Evolutionary conservation across 2,888 invertebrate genomes (phyloP).

Genomic region (Synergus gifuensis): DNA sequence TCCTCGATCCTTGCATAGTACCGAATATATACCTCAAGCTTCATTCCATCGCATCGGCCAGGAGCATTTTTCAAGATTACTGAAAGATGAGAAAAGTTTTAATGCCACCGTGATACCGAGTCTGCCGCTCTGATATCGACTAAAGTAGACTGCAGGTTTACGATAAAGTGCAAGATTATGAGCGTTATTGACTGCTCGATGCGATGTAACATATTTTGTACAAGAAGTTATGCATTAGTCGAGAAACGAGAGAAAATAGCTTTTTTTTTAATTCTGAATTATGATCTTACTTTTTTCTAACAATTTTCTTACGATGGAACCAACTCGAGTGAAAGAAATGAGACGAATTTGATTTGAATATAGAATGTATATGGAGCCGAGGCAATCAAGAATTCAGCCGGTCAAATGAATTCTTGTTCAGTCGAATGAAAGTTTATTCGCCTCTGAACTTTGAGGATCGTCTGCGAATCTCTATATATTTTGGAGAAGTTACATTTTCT

Average conservation of each 20-base stretch:
- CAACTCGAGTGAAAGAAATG: constrained; percentile 10
- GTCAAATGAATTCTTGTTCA: constrained; percentile 41
- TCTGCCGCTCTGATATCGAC: constrained; percentile 31
- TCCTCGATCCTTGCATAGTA: constrained; percentile 45
- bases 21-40: constrained; percentile 48
- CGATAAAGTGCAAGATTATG: not conserved
- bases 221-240: no score
- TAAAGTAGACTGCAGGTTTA: constrained; percentile 7
- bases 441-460: not conserved
- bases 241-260: no score
- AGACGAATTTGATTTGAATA: constrained; percentile 24
- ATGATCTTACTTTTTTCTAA: not conserved
- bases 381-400: constrained; percentile 31
- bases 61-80: constrained; percentile 75
- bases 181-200: not conserved
- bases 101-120: constrained; percentile 65
- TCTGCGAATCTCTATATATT: not conserved
- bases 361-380: constrained; percentile 9
- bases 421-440: constrained; percentile 32
- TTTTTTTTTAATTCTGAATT: no score
- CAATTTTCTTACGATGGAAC: not conserved
- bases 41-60: constrained; percentile 38
- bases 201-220: no score
- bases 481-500: not conserved
- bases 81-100: constrained; percentile 77